Conservation (phyloP, 2,113 vertebrate species). For the Tor tambroides region DNA sequence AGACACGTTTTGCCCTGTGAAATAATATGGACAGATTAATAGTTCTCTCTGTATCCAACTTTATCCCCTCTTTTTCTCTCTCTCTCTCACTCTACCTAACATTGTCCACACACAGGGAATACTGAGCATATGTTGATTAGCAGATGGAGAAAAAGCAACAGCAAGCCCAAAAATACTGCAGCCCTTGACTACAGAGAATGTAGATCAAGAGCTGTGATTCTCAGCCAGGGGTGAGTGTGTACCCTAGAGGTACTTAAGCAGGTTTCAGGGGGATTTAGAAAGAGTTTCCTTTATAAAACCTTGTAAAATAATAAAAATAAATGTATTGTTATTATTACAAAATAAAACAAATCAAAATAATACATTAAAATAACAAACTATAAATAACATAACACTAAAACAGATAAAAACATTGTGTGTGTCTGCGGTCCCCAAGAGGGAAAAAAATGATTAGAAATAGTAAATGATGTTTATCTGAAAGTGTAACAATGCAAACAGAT, state of each 20-base stretch:
- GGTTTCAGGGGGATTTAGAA: not conserved
- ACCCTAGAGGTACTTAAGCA: not conserved
- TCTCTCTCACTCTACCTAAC: conserved; percentile 70
- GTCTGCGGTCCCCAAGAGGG: too few species aligned
- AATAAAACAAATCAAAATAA: not conserved
- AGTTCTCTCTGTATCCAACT: conserved; percentile 58
- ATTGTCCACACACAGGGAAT: conserved; percentile 67
- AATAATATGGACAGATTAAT: conserved; percentile 66
- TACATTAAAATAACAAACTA: not conserved
- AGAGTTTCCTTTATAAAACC: not conserved
- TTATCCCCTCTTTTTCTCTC: conserved; percentile 66
- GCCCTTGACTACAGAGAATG: not conserved
- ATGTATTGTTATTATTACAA: not conserved
- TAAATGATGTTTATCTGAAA: too few species aligned
- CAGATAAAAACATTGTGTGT: too few species aligned
- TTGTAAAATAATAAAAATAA: not conserved
- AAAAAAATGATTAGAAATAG: too few species aligned
- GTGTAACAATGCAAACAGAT: too few species aligned
- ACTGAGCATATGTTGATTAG: conserved; percentile 48
- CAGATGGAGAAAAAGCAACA: not conserved
- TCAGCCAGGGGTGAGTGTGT: not conserved
- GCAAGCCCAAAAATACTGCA: conserved; percentile 8
- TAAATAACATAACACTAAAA: not conserved
- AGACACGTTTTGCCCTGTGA: conserved; percentile 62
- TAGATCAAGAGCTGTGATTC: not conserved